Evolutionary conservation across 2,888 invertebrate genomes (phyloP).

Genomic region (Trypoxylon attenuatum): DNA sequence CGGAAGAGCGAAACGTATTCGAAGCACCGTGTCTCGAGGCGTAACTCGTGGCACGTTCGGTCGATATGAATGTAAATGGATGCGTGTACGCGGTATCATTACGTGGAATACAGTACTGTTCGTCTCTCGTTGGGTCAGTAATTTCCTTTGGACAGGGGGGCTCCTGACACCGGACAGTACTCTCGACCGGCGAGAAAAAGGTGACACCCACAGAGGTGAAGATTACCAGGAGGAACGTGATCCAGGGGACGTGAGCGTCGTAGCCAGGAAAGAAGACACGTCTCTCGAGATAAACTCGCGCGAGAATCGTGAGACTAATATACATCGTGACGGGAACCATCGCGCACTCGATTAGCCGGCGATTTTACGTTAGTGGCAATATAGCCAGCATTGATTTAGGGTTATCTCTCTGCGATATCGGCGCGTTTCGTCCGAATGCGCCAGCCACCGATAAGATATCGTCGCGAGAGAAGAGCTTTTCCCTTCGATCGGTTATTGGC

Average conservation of each 20-base stretch:
- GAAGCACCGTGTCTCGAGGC: conserved; percentile 31
- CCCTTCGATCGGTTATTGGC: conserved; percentile 5
- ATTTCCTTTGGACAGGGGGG: no score
- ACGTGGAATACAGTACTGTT: conserved; percentile 6
- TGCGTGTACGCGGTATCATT: conserved; percentile 18
- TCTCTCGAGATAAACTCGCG: conserved; percentile 26
- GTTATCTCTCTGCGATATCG: conserved; percentile 11
- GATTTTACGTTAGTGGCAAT: not conserved
- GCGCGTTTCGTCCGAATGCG: not conserved
- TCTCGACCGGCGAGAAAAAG: conserved; percentile 10
- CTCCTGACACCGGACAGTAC: not conserved
- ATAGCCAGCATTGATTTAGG: conserved; percentile 22
- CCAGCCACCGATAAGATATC: conserved; percentile 25
- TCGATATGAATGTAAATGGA: conserved; percentile 17
- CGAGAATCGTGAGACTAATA: conserved; percentile 35
- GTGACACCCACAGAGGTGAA: conserved; percentile 19
- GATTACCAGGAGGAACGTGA: conserved; percentile 28
- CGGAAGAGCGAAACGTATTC: conserved; percentile 16
- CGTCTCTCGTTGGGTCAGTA: not conserved
- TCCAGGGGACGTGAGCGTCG: conserved; percentile 8
- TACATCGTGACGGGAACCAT: not conserved
- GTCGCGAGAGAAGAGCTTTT: not conserved
- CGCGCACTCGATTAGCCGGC: not conserved
- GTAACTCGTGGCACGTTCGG: conserved; percentile 22
- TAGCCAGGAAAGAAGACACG: conserved; percentile 1